phyloP scores from a whole-genome alignment of 1,140 invertebrate genomes.

The Heliconius himera region DNA sequence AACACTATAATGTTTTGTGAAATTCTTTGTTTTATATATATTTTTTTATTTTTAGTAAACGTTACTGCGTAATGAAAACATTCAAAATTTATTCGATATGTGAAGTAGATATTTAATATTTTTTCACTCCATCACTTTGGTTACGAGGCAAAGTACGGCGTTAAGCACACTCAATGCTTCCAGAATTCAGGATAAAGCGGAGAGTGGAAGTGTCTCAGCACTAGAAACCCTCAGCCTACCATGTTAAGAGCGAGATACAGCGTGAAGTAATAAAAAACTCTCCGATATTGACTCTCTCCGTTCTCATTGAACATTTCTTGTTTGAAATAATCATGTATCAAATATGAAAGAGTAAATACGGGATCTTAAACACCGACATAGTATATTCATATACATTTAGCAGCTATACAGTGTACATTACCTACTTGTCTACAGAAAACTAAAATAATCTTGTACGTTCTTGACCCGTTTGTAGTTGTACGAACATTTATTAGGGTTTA shows the following conservation, averaged over 20 bases:
- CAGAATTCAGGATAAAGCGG: too few species aligned
- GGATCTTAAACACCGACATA: neutral
- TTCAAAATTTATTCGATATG: too few species aligned
- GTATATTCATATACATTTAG: neutral
- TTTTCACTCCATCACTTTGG: too few species aligned
- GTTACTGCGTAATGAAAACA: neutral
- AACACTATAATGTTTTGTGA: neutral
- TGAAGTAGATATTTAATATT: too few species aligned
- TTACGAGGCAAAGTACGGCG: too few species aligned
- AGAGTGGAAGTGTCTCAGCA: too few species aligned
- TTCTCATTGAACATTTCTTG: neutral
- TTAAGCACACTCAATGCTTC: too few species aligned
- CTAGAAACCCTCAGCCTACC: too few species aligned
- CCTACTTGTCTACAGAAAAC: neutral
- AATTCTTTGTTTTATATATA: neutral
- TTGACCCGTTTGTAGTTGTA: slow-evolving; percentile 20
- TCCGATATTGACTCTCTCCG: neutral
- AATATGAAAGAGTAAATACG: neutral
- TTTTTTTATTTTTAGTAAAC: neutral
- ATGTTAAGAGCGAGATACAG: too few species aligned
- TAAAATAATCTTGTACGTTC: slow-evolving; percentile 24
- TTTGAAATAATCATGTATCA: neutral
- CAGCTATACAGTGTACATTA: neutral
- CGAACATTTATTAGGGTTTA: neutral
- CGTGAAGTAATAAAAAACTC: too few species aligned